Conservation (phyloP, 1,140 invertebrate species). For the Nilaparvata lugens region DNA sequence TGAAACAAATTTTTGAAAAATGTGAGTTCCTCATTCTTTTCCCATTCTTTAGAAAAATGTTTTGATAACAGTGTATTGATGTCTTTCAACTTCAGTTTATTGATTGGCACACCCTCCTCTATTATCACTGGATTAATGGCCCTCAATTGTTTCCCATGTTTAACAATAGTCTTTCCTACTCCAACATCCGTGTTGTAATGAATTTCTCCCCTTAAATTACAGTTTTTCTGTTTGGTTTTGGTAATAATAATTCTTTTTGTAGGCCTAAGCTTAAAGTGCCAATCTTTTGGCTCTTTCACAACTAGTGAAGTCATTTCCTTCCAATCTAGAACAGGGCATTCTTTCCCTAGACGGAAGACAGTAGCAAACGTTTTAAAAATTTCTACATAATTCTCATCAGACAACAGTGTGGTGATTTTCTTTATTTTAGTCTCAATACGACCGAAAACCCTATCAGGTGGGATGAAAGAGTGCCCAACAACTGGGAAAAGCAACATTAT, state of each 20-base stretch:
- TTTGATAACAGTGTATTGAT: background rate
- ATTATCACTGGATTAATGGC: too few species aligned
- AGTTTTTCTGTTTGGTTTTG: too few species aligned
- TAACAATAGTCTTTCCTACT: too few species aligned
- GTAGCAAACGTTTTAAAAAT: background rate
- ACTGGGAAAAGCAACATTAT: slow-evolving; percentile 28
- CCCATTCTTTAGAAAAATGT: slow-evolving; percentile 1
- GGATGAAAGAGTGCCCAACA: slow-evolving; percentile 25
- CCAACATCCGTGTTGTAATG: background rate
- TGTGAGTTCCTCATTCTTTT: background rate
- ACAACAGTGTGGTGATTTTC: slow-evolving; percentile 17
- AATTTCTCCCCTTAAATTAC: background rate
- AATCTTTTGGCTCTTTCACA: background rate
- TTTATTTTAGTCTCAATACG: slow-evolving; percentile 22
- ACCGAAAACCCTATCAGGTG: slow-evolving; percentile 28
- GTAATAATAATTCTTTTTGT: background rate
- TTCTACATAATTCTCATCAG: slow-evolving; percentile 1
- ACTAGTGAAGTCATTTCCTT: background rate
- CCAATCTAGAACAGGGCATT: slow-evolving; percentile 6
- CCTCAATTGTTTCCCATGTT: too few species aligned
- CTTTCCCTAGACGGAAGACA: slow-evolving; percentile 5
- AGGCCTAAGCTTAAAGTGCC: background rate
- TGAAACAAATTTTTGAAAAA: background rate
- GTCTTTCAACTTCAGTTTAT: background rate
- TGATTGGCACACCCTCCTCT: background rate